phyloP scores from a whole-genome alignment of 2,797 vertebrate species.

The Hemitrygon akajei region DNA sequence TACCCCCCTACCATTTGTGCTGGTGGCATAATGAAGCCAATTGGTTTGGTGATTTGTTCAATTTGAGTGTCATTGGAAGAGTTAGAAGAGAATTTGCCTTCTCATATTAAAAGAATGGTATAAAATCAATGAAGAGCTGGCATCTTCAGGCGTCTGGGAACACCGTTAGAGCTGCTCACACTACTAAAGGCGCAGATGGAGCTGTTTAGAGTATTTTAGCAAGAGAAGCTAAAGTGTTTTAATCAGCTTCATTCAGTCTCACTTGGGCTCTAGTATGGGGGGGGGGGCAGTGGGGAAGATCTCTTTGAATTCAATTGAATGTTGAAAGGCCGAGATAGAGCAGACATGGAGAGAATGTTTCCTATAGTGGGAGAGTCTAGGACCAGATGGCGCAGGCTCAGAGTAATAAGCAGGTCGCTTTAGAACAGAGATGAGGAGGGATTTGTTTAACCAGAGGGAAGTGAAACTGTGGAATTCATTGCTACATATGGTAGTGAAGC shows the following conservation, averaged over 20 bases:
- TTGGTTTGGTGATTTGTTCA: not conserved
- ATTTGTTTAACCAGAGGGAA: too few species aligned
- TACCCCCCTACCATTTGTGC: too few species aligned
- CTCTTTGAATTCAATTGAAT: too few species aligned
- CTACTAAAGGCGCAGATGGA: not conserved
- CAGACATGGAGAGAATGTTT: too few species aligned
- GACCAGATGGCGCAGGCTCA: too few species aligned
- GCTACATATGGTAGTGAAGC: too few species aligned
- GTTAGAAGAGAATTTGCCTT: not conserved
- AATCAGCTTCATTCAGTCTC: not conserved
- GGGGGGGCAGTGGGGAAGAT: too few species aligned
- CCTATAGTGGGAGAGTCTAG: too few species aligned
- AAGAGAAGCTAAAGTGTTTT: not conserved
- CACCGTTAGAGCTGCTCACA: not conserved
- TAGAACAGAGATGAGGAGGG: too few species aligned
- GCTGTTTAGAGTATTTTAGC: not conserved
- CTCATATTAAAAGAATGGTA: not conserved
- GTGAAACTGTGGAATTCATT: too few species aligned
- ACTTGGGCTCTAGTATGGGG: not conserved
- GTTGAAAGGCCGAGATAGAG: too few species aligned
- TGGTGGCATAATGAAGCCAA: not conserved
- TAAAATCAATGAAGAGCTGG: slow-evolving; percentile 19
- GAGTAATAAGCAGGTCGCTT: too few species aligned
- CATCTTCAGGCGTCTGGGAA: not conserved
- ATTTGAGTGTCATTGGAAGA: not conserved